Conservation (phyloP, 2,797 vertebrate species). For the Enteromius anoplus region DNA sequence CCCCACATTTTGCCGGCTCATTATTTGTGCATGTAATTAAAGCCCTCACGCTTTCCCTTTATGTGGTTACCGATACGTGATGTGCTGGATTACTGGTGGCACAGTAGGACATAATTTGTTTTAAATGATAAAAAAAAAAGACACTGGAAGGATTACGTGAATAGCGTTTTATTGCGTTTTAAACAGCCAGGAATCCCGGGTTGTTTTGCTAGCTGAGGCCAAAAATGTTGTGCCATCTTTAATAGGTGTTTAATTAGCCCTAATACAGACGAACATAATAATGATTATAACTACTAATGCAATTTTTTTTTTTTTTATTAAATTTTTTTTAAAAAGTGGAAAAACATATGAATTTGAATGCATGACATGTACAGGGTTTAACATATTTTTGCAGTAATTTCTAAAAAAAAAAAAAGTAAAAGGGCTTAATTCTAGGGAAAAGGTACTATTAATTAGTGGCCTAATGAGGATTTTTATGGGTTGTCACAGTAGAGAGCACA, state of each 20-base stretch:
- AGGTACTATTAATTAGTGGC: constrained; percentile 80
- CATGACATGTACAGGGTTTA: constrained; percentile 62
- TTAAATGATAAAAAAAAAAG: constrained; percentile 76
- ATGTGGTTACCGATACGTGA: constrained; percentile 80
- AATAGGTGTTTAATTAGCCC: constrained; percentile 78
- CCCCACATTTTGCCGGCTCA: constrained; percentile 76
- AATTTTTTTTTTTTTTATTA: no score
- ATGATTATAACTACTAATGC: constrained; percentile 63
- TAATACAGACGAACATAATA: constrained; percentile 74
- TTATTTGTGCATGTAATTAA: constrained; percentile 83
- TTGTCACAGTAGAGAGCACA: constrained; percentile 88
- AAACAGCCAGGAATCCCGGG: constrained; percentile 68
- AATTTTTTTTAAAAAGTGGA: constrained; percentile 6
- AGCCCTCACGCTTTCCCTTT: constrained; percentile 76
- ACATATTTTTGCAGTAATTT: constrained; percentile 70
- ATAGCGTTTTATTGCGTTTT: constrained; percentile 77
- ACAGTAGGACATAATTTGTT: constrained; percentile 79
- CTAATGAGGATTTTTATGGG: constrained; percentile 82
- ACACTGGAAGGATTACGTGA: constrained; percentile 77
- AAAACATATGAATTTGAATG: constrained; percentile 56
- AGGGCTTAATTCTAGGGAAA: constrained; percentile 64
- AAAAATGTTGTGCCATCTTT: constrained; percentile 72
- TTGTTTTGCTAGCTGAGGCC: constrained; percentile 69
- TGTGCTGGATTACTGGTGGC: constrained; percentile 76
- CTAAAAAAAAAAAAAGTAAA: constrained; percentile 55